Evolutionary conservation across 2,797 vertebrate genomes (phyloP), one percentile per base, ranked within the genome.

Genomic region (Megaceryle alcyon): DNA sequence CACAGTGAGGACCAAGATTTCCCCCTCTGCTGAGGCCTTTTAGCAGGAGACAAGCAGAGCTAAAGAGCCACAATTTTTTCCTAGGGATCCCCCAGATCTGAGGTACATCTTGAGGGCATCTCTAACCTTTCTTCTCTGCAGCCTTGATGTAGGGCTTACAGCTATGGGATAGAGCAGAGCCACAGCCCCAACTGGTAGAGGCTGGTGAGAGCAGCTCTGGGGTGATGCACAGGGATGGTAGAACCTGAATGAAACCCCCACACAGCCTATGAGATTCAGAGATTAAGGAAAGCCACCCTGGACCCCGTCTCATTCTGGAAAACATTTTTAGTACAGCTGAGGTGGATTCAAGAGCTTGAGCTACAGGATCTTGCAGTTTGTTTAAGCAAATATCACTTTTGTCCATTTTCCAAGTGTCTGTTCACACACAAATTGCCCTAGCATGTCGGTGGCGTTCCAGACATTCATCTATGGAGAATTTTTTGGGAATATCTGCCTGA

Each of bases 321-420:
- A 88, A 35, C 0, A 2, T 60, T 76, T 92, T 69, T n/a, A 73
- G 25, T 65, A 57, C 37, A 75, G 77, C 71, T 56, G 41, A 85
- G 57, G 54, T 69, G 29, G 53, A 78, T 85, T 63, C 64, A 69
- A 85, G 69, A 64, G 31, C 43, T 65, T 80, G 56, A 82, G 61
- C 72, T 75, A 65, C 10, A 9, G 61, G 46, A 81, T 87, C 64
- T 86, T 93, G 49, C 64, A 63, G 79, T 77, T 89, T 73, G 66
- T 82, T 92, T 93, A 94, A 92, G 89, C 70, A 92, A 84, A 66
- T 82, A 88, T 51, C 65, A 26, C 68, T 95, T 94, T 61, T 97
- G 92, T 87, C 94, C 90, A 26, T 65, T 96, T 96, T 96, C 86
- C 93, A 96, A 96, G 68, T 14, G 37, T 78, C 93, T 82, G 68